Conservation (phyloP, 2,888 invertebrate species). For the Plusia festucae region DNA sequence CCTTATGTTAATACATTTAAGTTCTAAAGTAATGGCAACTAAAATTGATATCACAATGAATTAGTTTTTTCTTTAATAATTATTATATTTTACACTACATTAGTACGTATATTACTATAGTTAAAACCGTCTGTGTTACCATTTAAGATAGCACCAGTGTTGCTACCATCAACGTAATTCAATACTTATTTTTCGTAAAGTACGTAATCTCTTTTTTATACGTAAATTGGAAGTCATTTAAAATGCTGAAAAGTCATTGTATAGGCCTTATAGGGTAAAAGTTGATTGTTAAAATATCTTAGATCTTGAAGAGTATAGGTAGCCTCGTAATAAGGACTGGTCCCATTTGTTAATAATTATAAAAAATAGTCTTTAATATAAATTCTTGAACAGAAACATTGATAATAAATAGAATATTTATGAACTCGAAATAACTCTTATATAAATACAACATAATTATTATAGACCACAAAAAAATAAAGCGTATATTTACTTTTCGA, state of each 20-base stretch:
- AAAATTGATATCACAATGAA: too few species aligned
- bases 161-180: background rate
- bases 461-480: too few species aligned
- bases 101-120: too few species aligned
- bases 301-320: conserved; percentile 5
- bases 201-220: background rate
- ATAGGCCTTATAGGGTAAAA: background rate
- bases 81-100: too few species aligned
- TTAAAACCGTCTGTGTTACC: background rate
- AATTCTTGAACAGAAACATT: too few species aligned
- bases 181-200: background rate
- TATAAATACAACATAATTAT: too few species aligned
- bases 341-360: conserved; percentile 57
- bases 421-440: too few species aligned
- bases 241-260: background rate
- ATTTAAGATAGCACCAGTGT: background rate
- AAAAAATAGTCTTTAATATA: conserved; percentile 3
- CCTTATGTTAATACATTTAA: too few species aligned
- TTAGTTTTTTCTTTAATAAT: too few species aligned
- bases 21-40: too few species aligned
- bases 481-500: too few species aligned
- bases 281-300: background rate
- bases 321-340: conserved; percentile 34
- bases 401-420: too few species aligned
- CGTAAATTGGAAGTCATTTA: background rate